These are phyloP conservation scores for Bubo blakistoni DNA, from an alignment of 2,113 vertebrate genomes.

Conservation along the genomic window DNA sequence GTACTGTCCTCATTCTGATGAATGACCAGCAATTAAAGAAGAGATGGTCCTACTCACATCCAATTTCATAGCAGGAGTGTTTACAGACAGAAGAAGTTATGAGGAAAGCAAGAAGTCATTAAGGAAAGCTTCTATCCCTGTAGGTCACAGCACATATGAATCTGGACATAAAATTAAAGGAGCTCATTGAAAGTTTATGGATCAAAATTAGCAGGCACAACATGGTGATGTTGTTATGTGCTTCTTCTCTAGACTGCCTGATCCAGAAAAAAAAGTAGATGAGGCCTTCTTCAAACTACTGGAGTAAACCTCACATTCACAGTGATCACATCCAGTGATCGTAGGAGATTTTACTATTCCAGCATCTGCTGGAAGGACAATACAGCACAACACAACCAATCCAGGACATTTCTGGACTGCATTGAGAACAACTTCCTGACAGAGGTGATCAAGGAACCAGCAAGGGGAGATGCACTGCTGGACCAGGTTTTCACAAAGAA, in stretches of 20 bases:
- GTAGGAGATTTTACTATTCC: background rate
- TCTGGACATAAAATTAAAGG: background rate
- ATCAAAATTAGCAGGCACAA: background rate
- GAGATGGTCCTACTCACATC: background rate
- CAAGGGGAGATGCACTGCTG: background rate
- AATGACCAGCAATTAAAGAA: background rate
- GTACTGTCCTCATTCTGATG: background rate
- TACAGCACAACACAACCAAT: background rate
- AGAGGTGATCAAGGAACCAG: background rate
- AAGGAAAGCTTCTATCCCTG: background rate
- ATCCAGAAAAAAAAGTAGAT: background rate
- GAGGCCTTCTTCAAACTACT: background rate
- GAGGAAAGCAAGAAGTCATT: background rate
- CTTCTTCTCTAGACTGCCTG: background rate
- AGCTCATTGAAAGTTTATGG: background rate
- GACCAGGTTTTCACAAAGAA: background rate
- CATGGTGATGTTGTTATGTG: background rate
- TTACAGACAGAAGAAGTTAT: background rate
- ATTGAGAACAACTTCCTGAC: background rate
- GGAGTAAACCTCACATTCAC: background rate
- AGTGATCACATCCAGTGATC: background rate
- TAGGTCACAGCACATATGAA: background rate
- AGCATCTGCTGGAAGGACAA: background rate
- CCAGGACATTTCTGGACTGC: background rate
- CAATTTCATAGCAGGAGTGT: background rate